phyloP scores from a whole-genome alignment of 2,113 vertebrate genomes.

The Notarius quadriscutis region DNA sequence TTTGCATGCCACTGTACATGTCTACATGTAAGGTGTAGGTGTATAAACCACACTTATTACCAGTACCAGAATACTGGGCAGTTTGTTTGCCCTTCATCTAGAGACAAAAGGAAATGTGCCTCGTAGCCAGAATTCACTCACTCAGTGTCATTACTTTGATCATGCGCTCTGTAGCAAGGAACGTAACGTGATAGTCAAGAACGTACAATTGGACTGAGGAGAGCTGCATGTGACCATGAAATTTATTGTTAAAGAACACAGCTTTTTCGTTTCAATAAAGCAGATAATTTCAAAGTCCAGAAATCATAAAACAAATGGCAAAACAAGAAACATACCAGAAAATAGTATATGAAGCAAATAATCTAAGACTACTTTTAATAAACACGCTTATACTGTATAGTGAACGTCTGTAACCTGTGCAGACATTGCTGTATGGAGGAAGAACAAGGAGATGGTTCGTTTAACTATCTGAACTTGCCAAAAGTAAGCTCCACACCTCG shows the following conservation, averaged over 20 bases:
- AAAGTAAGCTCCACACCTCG: not conserved
- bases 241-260: not conserved
- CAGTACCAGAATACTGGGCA: not conserved
- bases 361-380: not conserved
- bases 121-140: not conserved
- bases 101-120: not conserved
- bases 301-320: not conserved
- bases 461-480: not conserved
- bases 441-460: not conserved
- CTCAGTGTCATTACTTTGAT: not conserved
- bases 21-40: not conserved
- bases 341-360: not conserved
- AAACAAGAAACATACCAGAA: not conserved
- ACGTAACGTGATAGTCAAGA: not conserved
- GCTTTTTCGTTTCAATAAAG: not conserved
- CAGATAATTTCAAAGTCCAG: not conserved
- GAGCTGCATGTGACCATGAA: not conserved
- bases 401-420: not conserved
- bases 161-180: not conserved
- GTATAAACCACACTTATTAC: not conserved
- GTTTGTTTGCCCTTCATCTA: not conserved
- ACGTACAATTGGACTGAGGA: not conserved
- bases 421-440: not conserved
- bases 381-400: too few relatives aligned
- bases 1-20: too few relatives aligned